A percentile compares a stretch with the other conserved stretches of the same genome.
phyloP scores from a whole-genome alignment of 2,888 invertebrate genomes.

The Pristionchus japonicus region DNA sequence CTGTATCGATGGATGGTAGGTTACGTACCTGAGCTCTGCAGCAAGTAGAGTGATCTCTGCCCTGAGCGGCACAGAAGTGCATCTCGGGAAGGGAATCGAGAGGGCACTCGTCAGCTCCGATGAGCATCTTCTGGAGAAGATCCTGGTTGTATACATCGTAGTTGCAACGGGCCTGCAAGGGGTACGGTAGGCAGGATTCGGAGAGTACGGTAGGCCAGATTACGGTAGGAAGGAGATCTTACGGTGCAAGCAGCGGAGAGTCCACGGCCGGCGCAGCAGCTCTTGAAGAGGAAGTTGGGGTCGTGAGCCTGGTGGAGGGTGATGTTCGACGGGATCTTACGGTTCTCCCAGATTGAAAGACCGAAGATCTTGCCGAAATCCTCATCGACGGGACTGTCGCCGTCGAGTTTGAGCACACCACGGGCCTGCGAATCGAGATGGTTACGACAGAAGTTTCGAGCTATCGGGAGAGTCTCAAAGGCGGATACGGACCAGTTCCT shows the following conservation, averaged over 20 bases:
- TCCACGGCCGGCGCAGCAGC: slow-evolving; percentile 32
- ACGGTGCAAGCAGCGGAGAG: slow-evolving; percentile 31
- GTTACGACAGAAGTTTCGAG: neutral
- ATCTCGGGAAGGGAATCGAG: slow-evolving; percentile 44
- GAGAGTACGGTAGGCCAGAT: neutral
- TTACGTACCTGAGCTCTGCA: neutral
- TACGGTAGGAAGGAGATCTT: neutral
- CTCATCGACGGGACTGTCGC: slow-evolving; percentile 26
- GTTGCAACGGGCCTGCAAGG: slow-evolving; percentile 37
- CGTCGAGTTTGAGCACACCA: slow-evolving; percentile 35
- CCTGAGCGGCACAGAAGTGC: slow-evolving; percentile 46
- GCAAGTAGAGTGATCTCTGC: slow-evolving; percentile 18
- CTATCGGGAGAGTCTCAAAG: too few relatives aligned
- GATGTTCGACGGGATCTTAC: neutral
- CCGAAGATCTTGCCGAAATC: slow-evolving; percentile 33
- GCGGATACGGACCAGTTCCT: too few relatives aligned
- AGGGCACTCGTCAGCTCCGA: slow-evolving; percentile 41
- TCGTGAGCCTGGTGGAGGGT: neutral
- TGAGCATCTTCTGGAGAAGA: slow-evolving; percentile 38
- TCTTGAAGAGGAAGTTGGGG: slow-evolving; percentile 30
- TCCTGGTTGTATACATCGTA: slow-evolving; percentile 6
- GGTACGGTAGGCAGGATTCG: neutral
- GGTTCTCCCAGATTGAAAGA: neutral
- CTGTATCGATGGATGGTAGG: neutral
- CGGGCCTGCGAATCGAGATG: neutral